phyloP scores from a whole-genome alignment of 2,888 invertebrate species.

The Dastarcus helophoroides region DNA sequence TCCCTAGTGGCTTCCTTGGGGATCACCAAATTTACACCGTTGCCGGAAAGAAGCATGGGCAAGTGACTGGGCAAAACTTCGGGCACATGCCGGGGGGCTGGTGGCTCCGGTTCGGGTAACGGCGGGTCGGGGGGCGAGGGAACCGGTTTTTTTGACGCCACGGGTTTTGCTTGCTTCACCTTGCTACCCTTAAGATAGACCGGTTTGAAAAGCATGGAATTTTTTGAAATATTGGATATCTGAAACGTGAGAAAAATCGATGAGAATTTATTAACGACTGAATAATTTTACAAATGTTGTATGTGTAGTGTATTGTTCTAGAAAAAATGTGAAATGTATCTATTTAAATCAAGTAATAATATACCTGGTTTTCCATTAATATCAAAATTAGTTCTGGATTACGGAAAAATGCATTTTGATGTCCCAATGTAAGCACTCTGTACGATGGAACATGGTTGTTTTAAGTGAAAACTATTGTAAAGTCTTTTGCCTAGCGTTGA shows the following conservation, averaged over 20 bases:
- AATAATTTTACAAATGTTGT: constrained; percentile 14
- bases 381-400: too few relatives aligned
- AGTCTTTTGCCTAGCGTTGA: too few relatives aligned
- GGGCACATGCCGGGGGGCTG: constrained; percentile 13
- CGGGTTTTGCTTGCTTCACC: constrained; percentile 25
- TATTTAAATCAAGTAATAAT: too few relatives aligned
- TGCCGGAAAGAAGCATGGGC: background rate
- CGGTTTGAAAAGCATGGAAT: constrained; percentile 26
- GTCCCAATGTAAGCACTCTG: too few relatives aligned
- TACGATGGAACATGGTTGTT: too few relatives aligned
- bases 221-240: constrained; percentile 1
- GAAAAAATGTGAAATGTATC: too few relatives aligned
- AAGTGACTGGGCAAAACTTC: constrained; percentile 8
- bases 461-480: too few relatives aligned
- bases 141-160: constrained; percentile 7
- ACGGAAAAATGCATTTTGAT: too few relatives aligned
- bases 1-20: constrained; percentile 65
- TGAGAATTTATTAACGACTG: constrained; percentile 9
- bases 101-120: constrained; percentile 17
- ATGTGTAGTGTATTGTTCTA: too few relatives aligned
- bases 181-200: constrained; percentile 25
- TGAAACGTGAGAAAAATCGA: constrained; percentile 3
- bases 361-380: too few relatives aligned
- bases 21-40: constrained; percentile 40
- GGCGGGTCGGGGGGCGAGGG: constrained; percentile 7